Evolutionary conservation across 2,888 invertebrate species (phyloP), one percentile per base, ranked within the genome.

Genomic region (Carabus problematicus): DNA sequence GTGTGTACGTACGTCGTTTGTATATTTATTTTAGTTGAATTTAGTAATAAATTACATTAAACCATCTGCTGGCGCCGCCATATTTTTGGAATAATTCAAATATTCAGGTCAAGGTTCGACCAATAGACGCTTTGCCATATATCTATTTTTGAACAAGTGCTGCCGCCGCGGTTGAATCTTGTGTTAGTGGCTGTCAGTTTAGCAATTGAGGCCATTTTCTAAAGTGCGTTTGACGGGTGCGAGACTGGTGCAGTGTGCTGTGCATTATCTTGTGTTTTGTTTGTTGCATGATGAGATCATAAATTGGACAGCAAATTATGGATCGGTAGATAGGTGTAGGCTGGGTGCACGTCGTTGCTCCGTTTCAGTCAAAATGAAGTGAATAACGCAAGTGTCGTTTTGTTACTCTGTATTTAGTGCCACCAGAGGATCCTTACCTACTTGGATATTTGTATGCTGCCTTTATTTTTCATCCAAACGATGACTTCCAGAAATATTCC

Each of bases 401-500:
- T 61, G 42, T 68, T 68, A 60, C 55, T 60, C 19, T 58, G 67
- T 67, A 60, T 60, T 67, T 67, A 67, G 67, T 62, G 61, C 62
- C 29, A 18, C 56, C 11, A 40, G 18, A 54, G 14, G 29, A 29
- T 29, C 29, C 29, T 29, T 56, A 40, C 18, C 45, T 62, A 61
- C 62, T 62, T 62, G 69, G 69, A 69, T 69, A 55, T 62, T 69
- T 69, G 69, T 69, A 69, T 69, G 69, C 69, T 69, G 69, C 67
- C 67, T 67, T 67, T 67, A 67, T 69, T 69, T 62, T 69, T 69
- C 69, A 83, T 83, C 80, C 75, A 79, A 82, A 81, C 82, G 83
- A 91, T 91, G 90, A 89, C 90, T 85, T 88, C 88, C 82, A 90
- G 91, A 85, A 90, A 90, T 85, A 89, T 91, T 85, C 91, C 92